Conservation (phyloP, 2,888 invertebrate genomes). For the Heliconius charithonia region DNA sequence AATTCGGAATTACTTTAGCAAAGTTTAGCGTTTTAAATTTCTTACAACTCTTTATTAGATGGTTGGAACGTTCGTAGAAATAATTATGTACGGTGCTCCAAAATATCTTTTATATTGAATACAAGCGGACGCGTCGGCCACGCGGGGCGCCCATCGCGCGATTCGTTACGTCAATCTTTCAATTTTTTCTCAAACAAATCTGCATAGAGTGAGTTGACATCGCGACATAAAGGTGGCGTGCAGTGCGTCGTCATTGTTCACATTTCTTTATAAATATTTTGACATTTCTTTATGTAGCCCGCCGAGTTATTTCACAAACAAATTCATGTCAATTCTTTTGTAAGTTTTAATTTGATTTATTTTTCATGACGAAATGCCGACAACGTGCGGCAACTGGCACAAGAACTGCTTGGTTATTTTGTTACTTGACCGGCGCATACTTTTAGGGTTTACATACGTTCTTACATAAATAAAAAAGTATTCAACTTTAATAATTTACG, state of each 20-base stretch:
- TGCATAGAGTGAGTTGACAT: slow-evolving; percentile 82
- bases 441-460: slow-evolving; percentile 72
- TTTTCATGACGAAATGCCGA: slow-evolving; percentile 75
- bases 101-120: slow-evolving; percentile 69
- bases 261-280: slow-evolving; percentile 83
- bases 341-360: slow-evolving; percentile 82
- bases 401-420: slow-evolving; percentile 76
- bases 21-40: slow-evolving; percentile 63
- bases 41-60: slow-evolving; percentile 75
- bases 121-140: slow-evolving; percentile 60
- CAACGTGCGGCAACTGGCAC: slow-evolving; percentile 64
- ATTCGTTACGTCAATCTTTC: slow-evolving; percentile 82
- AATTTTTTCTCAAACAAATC: slow-evolving; percentile 74
- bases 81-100: slow-evolving; percentile 80
- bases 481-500: neutral
- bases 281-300: slow-evolving; percentile 80
- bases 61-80: slow-evolving; percentile 74
- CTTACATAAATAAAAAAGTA: slow-evolving; percentile 36
- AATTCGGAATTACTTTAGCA: slow-evolving; percentile 59
- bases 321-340: slow-evolving; percentile 79
- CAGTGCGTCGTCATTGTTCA: slow-evolving; percentile 72
- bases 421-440: slow-evolving; percentile 76
- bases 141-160: slow-evolving; percentile 74
- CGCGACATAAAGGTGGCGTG: slow-evolving; percentile 73
- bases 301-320: slow-evolving; percentile 76